Evolutionary conservation across 2,888 invertebrate genomes (phyloP), one percentile per base, ranked within the genome.

Genomic region (Drosophila percnosoma): DNA sequence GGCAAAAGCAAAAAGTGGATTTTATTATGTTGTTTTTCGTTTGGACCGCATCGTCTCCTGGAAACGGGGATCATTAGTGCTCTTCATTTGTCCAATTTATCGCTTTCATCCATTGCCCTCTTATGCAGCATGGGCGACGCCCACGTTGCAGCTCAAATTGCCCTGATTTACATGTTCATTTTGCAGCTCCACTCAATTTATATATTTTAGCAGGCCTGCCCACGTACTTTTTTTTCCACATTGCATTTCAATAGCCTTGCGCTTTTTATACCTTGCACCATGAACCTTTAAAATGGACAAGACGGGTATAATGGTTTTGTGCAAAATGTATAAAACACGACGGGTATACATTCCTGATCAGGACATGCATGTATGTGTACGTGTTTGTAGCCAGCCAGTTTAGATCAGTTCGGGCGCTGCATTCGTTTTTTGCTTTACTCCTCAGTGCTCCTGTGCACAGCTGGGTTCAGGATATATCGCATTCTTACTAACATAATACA

Each of bases 111-210:
- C 31, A 11, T 4, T 24, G 29, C 13, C 4, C 6, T 8, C 45
- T 21, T 13, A 8, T 64, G 29, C 15, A 10, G 24, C 31, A 33
- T 45, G 45, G 33, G 73, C 40, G 59, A 34, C 34, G 21, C 45
- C 21, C 36, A 53, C 42, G 52, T 48, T 42, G 21, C 15, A n/a
- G 21, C 42, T 68, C 27, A 74, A 64, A 64, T 55, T 60, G 45
- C 60, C 24, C 52, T 71, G 75, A 78, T 78, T 76, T 78, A 76
- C 64, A 64, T 63, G 68, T 57, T 74, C 64, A 51, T 78, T 61
- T 76, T 53, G 45, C 62, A 48, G 67, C 42, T 45, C 42, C 36
- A 34, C 24, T 42, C 42, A 10, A 27, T 29, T 33, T 59, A 27
- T 59, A 58, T 42, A 53, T 62, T 4, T 58, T 40, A 8, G 13